Evolutionary conservation across 2,888 invertebrate species (phyloP).

Genomic region (Pollenia amentaria): DNA sequence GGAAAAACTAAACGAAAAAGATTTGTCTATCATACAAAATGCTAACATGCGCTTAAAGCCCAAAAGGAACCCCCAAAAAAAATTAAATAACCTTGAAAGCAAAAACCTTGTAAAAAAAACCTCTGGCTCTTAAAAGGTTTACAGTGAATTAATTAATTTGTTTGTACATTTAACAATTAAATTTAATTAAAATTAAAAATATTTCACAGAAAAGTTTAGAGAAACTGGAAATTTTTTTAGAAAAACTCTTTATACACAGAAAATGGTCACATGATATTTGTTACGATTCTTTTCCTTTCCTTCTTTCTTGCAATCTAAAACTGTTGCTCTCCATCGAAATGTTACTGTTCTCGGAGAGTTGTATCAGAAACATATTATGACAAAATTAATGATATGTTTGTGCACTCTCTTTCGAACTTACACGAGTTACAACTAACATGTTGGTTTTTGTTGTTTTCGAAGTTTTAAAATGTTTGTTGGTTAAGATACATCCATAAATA

Average conservation of each 20-base stretch:
- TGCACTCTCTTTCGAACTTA: slow-evolving; percentile 57
- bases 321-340: slow-evolving; percentile 68
- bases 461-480: slow-evolving; percentile 20
- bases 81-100: slow-evolving; percentile 67
- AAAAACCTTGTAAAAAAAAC: background rate
- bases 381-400: slow-evolving; percentile 47
- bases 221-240: background rate
- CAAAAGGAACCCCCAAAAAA: background rate
- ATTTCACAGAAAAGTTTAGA: background rate
- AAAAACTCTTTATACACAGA: slow-evolving; percentile 6
- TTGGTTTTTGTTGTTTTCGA: slow-evolving; percentile 30
- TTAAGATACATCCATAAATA: background rate
- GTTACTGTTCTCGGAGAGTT: slow-evolving; percentile 15
- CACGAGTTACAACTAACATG: slow-evolving; percentile 29
- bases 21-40: slow-evolving; percentile 35
- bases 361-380: background rate
- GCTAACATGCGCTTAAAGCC: slow-evolving; percentile 61
- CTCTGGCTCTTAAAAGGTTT: background rate
- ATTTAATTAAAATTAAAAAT: slow-evolving; percentile 1
- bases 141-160: too few relatives aligned
- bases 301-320: slow-evolving; percentile 48
- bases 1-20: background rate
- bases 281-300: background rate
- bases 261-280: slow-evolving; percentile 67
- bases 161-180: background rate